Base-by-base conservation (phyloP, 2,113 vertebrate species). In the Cisticola juncidis region DNA sequence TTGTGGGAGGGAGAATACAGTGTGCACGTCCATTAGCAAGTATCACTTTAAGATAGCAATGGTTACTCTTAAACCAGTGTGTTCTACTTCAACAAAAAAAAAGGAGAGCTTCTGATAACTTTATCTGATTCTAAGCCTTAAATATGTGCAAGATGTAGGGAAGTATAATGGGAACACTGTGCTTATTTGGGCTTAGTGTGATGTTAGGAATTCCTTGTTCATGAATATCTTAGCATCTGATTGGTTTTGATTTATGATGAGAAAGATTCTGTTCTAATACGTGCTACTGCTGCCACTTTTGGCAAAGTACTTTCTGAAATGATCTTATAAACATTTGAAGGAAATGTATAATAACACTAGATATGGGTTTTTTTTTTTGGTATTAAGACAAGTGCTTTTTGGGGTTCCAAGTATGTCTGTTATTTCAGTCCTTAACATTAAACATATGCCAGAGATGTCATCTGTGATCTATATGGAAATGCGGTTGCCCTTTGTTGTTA, bases 311-410 rank as follows among this genome's bases (percentile, higher is more conserved):
- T 69, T 85, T 58, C 14, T 68, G 44, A 80, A 80, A 53, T 29
- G 22, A 11, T 73, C 8, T 70, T 57, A 7, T 1, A 29, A 79
- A 62, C 14, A 9, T 10, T 38, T 68, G 14, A 72, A 68, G 33
- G 33, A 71, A 66, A 66, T n/a, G 5, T 54, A 0, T 54, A 50
- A 0, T 54, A 50, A 53, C 47, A 18, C 4, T 33, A 21, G 47
- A n/a, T 8, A 2, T 53, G 1, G 8, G 38, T 9, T 38, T 9
- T 28, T 40, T 31, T 48, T 12, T 17, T 83, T 26, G 5, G 2
- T 19, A 8, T 83, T 72, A 36, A 62, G 40, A 47, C 16, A 60
- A 72, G 47, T 9, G 3, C 8, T 69, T 66, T 66, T 6, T 65
- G 36, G 22, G 9, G 3, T 35, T 84, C 22, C 14, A 33, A 2